Percentiles rank a stretch among this genome's conserved stretches.
Evolutionary conservation across 2,113 vertebrate species (phyloP).

Genomic region (Porphyrio hochstetteri): DNA sequence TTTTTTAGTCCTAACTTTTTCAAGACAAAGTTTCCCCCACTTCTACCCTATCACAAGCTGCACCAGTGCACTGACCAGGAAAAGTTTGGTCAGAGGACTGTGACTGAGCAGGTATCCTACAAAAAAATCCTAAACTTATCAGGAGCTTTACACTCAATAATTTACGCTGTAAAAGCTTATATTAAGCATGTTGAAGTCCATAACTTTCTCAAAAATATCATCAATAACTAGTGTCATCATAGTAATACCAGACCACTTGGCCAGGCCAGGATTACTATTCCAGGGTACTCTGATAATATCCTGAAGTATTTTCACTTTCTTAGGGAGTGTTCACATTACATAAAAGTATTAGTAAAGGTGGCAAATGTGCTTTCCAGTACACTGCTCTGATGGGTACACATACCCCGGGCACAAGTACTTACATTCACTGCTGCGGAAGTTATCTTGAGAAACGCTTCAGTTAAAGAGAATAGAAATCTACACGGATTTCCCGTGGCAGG

Average conservation of each 20-base stretch:
- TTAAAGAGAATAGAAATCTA: neutral
- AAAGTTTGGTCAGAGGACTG: neutral
- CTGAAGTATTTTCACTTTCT: neutral
- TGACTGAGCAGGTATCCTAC: neutral
- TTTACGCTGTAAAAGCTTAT: neutral
- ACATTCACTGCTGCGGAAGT: neutral
- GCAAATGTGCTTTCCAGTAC: neutral
- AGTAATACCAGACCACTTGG: neutral
- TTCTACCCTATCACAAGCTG: neutral
- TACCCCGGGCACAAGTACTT: neutral
- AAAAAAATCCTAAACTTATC: neutral
- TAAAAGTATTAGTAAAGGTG: neutral
- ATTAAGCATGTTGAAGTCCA: neutral
- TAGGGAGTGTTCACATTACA: neutral
- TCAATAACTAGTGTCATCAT: neutral
- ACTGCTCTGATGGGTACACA: neutral
- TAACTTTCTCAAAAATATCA: neutral
- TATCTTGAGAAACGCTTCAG: neutral
- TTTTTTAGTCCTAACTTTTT: neutral
- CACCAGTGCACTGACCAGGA: neutral
- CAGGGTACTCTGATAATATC: neutral
- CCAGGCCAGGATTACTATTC: neutral
- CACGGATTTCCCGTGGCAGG: neutral
- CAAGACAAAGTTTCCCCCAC: neutral
- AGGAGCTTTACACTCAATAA: neutral